Conservation (phyloP, 1,140 invertebrate species). For the Octopus sinensis region DNA sequence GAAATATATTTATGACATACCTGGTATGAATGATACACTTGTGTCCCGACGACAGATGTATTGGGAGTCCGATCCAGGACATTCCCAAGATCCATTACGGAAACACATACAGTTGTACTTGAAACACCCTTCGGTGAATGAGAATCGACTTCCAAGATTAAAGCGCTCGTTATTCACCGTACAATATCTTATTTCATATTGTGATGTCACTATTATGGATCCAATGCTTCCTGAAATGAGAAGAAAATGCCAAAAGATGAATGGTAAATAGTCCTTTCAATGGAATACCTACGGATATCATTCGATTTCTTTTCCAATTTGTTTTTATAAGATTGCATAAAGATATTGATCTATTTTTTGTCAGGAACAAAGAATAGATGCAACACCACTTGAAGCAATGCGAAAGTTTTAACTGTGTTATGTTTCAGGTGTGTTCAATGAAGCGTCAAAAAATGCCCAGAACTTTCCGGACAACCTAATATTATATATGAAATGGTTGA, state of each 20-base stretch:
- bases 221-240: neutral
- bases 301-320: neutral
- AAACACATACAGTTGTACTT: slow-evolving; percentile 36
- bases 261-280: neutral
- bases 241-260: neutral
- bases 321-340: neutral
- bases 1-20: neutral
- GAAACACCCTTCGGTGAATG: slow-evolving; percentile 36
- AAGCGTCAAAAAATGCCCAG: too few species aligned
- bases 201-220: slow-evolving; percentile 15
- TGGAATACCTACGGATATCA: neutral
- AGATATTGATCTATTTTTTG: neutral
- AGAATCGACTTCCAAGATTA: slow-evolving; percentile 25
- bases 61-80: slow-evolving; percentile 29
- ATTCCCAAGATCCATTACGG: slow-evolving; percentile 35
- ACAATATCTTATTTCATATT: slow-evolving; percentile 21
- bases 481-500: too few species aligned
- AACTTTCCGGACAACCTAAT: too few species aligned
- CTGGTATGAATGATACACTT: neutral
- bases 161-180: slow-evolving; percentile 25
- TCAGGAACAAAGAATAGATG: too few species aligned
- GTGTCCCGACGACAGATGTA: slow-evolving; percentile 28
- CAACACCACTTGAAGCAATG: too few species aligned
- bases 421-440: too few species aligned
- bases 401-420: too few species aligned